Evolutionary conservation across 2,797 vertebrate genomes (phyloP), one percentile per base, ranked within the genome.

Genomic region (Micromesistius poutassou): DNA sequence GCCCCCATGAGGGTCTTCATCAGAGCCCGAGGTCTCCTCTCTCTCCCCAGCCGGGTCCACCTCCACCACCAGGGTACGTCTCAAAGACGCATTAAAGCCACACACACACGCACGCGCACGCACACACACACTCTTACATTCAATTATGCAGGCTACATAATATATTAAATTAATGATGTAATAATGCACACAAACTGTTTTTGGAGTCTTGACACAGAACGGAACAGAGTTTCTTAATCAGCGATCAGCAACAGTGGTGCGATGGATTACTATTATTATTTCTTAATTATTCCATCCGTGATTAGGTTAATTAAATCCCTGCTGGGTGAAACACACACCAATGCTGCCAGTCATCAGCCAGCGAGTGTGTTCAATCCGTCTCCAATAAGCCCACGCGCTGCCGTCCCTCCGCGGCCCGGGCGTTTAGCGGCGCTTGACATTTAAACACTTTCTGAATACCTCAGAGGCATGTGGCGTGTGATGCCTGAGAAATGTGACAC

Each of bases 361-460:
- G 50, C 19, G 50, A 35, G 36, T 10, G 50, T 16, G 50, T 5
- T 55, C 19, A 55, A 55, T 55, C 16, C 1, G 50, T 55, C 19
- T 4, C 50, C 16, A 5, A 22, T 5, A 22, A 55, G 19, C 50
- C 50, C 19, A 55, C 50, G 5, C 2, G 5, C 19, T 19, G 50
- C 19, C 19, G 1, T 22, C 4, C 50, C 16, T 19, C 16, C 50
- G 3, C 50, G n/a, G 0, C 50, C 1, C 50, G 0, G 2, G 5
- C 50, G 19, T 22, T 55, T 22, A 55, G 50, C 5, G n/a, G 79
- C 31, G 73, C 81, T 86, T 88, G 91, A 91, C 92, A 93, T 94
- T 92, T 90, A 88, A 90, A 93, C 78, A 90, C 87, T 88, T 92
- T 87, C 83, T 83, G 93, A 90, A 92, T 82, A 91, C 87, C 87